Evolutionary conservation across 2,888 invertebrate species (phyloP).

Genomic region (Reticulitermes lucifugus): DNA sequence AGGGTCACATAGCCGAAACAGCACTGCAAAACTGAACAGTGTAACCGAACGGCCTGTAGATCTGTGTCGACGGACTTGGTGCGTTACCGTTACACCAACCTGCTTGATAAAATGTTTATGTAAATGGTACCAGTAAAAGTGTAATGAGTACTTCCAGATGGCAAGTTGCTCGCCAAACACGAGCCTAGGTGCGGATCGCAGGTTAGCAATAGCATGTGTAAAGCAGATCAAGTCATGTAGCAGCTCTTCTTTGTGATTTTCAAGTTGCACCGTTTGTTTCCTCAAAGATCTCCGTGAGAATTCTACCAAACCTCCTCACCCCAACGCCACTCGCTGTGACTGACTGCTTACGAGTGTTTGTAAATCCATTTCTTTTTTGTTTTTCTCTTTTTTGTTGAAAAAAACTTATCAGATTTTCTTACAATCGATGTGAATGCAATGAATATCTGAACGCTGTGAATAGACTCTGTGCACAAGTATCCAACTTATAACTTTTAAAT

Average conservation of each 20-base stretch:
- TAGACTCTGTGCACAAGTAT: neutral
- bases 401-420: slow-evolving; percentile 5
- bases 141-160: too few relatives aligned
- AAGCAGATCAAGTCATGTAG: neutral
- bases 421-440: neutral
- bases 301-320: neutral
- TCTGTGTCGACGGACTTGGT: too few relatives aligned
- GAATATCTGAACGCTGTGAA: neutral
- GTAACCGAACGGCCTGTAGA: too few relatives aligned
- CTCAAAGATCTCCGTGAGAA: slow-evolving; percentile 29
- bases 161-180: too few relatives aligned
- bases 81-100: too few relatives aligned
- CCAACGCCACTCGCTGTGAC: neutral
- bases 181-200: neutral
- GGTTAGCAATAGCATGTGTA: neutral
- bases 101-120: too few relatives aligned
- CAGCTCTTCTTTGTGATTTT: neutral
- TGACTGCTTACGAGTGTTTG: neutral
- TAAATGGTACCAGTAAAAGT: too few relatives aligned
- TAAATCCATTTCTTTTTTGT: slow-evolving; percentile 14
- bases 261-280: neutral
- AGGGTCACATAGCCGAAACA: too few relatives aligned
- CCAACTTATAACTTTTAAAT: neutral
- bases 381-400: neutral
- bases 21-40: too few relatives aligned